Percentiles rank a stretch among this genome's conserved stretches.
These are phyloP conservation scores for Ictalurus furcatus DNA, from an alignment of 2,113 vertebrate genomes.

Conservation along the genomic window DNA sequence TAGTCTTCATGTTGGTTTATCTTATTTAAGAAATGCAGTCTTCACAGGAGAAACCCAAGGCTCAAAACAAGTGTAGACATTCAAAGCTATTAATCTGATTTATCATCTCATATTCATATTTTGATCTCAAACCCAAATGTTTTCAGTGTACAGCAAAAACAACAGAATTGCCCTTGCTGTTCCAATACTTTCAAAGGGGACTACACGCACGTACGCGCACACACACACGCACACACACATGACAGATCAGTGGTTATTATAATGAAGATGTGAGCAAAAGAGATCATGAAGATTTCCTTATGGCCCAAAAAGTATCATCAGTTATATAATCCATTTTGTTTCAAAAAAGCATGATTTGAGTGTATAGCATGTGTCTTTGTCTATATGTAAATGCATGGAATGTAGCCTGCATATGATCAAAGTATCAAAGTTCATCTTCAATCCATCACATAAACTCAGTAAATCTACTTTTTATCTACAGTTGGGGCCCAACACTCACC, in stretches of 20 bases:
- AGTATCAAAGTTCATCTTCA: conserved; percentile 17
- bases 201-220: background rate
- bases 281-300: background rate
- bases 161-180: background rate
- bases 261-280: conserved; percentile 2
- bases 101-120: background rate
- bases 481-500: background rate
- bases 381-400: conserved; percentile 32
- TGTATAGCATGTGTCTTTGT: conserved; percentile 21
- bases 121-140: background rate
- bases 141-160: background rate
- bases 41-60: no score
- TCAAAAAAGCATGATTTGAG: background rate
- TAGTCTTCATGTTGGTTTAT: no score
- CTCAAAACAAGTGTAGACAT: no score
- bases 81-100: no score
- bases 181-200: background rate
- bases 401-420: background rate
- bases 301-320: background rate
- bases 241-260: background rate
- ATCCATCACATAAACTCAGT: background rate
- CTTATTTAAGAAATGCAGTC: no score
- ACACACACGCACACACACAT: background rate
- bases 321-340: conserved; percentile 13
- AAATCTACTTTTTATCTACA: background rate